phyloP scores from a whole-genome alignment of 2,113 vertebrate genomes.

The Hippopotamus amphibius region DNA sequence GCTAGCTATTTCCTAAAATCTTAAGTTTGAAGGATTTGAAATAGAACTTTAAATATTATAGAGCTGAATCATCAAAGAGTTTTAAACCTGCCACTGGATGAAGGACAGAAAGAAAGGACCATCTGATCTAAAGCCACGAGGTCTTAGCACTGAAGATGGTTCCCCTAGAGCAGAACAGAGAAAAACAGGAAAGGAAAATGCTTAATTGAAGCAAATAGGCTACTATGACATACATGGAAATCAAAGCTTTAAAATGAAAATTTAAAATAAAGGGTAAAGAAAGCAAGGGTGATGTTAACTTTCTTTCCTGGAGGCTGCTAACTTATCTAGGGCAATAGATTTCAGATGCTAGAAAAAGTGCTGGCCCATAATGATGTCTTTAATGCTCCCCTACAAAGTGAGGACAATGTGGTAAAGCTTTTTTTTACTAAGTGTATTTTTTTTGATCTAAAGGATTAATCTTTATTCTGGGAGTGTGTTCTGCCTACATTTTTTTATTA shows the following conservation, averaged over 20 bases:
- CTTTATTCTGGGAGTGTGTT: not conserved
- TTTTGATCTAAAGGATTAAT: not conserved
- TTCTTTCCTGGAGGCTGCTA: slow-evolving; percentile 54
- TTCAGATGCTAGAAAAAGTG: not conserved
- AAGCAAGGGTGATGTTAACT: slow-evolving; percentile 28
- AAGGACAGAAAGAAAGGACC: slow-evolving; percentile 72
- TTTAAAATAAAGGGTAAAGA: slow-evolving; percentile 55
- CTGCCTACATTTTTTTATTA: not conserved
- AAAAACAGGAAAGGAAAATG: slow-evolving; percentile 61
- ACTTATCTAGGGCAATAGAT: not conserved
- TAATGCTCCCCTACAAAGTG: not conserved
- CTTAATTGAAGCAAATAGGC: slow-evolving; percentile 66
- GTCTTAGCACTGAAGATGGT: slow-evolving; percentile 54
- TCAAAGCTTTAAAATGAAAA: slow-evolving; percentile 58
- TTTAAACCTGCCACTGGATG: slow-evolving; percentile 62
- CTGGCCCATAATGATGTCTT: slow-evolving; percentile 11
- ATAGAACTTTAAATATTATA: slow-evolving; percentile 59
- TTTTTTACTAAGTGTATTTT: not conserved
- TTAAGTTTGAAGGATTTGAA: slow-evolving; percentile 68
- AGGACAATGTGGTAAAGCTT: not conserved
- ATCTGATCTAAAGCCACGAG: slow-evolving; percentile 67
- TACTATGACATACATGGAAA: slow-evolving; percentile 63
- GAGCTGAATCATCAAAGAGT: slow-evolving; percentile 69
- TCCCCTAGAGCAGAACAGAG: slow-evolving; percentile 73
- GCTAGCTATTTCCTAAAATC: slow-evolving; percentile 63